Percentiles rank a stretch among this genome's conserved stretches.
phyloP scores from a whole-genome alignment of 1,140 invertebrate species.

The Drosophila takahashii region DNA sequence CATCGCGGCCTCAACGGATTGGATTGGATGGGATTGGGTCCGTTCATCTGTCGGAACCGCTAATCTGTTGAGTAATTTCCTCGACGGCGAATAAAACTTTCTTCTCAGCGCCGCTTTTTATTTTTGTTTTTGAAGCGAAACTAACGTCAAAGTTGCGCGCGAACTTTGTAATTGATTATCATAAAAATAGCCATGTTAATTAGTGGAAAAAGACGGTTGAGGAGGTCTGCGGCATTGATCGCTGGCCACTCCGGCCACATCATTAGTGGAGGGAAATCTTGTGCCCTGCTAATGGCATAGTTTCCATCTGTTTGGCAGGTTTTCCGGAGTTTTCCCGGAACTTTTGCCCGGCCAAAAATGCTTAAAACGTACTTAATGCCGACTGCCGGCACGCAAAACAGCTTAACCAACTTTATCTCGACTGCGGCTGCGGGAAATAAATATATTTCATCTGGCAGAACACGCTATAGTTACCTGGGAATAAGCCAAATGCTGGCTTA shows the following conservation, averaged over 20 bases:
- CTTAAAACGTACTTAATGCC: constrained; percentile 54
- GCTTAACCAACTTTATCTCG: constrained; percentile 21
- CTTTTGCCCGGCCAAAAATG: constrained; percentile 12
- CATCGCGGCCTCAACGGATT: constrained; percentile 18
- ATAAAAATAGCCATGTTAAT: constrained; percentile 73
- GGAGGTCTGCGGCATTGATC: constrained; percentile 47
- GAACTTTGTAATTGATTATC: constrained; percentile 79
- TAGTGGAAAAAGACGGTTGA: constrained; percentile 35
- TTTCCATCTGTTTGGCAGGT: constrained; percentile 31
- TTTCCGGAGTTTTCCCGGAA: neutral
- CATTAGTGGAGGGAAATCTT: constrained; percentile 62
- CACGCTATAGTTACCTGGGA: neutral
- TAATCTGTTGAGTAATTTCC: constrained; percentile 51
- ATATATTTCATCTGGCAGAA: neutral
- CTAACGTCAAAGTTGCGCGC: constrained; percentile 48
- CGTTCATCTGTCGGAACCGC: constrained; percentile 30
- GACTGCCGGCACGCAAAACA: constrained; percentile 1
- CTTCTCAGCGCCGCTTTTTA: constrained; percentile 8
- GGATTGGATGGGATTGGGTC: constrained; percentile 17
- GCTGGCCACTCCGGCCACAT: constrained; percentile 40
- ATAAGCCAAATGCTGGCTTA: neutral
- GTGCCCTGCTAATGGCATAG: constrained; percentile 59
- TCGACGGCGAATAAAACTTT: constrained; percentile 57
- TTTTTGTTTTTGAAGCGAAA: constrained; percentile 35
- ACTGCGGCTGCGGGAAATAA: neutral